Evolutionary conservation across 92 coral and sea anemone genomes (phyloP), one percentile per base, ranked within the genome.

Genomic region (Phenganax stokvisi): DNA sequence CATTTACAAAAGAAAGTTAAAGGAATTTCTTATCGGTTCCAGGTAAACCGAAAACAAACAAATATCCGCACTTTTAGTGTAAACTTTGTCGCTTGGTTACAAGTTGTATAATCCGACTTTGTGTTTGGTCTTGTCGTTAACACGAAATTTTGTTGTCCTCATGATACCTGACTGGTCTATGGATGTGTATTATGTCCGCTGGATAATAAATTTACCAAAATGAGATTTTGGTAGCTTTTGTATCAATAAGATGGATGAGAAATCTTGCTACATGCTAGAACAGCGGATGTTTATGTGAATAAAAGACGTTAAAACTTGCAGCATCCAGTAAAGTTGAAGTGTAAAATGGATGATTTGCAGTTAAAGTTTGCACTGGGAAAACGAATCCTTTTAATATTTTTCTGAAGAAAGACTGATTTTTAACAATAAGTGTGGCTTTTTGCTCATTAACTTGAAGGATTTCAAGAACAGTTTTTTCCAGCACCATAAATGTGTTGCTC

Each of bases 401-500:
- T 37, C 47, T 37, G 47, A 37, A 37, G 2, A 37, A 37, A 37
- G 47, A 5, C 0, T 0, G 47, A 37, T 37, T 37, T 37, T 37
- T 37, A 20, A 20, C 25, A 2, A 5, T 37, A 37, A 37, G 47
- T 37, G 47, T 37, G 47, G 47, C 47, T 37, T 37, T 37, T 37
- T 37, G 47, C 3, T 37, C 47, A 37, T 37, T 5, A 37, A 37
- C 47, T 37, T 37, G 47, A 10, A 68, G 9, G 47, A 68, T 29
- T 68, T 68, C 9, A 60, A 60, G 11, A 9, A 3, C 52, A 16
- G 53, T 56, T 12, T 79, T 53, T 0, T 59, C 63, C 65, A 55
- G 63, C 73, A 44, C 51, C 57, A 79, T 51, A 17, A 62, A 79
- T 79, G 83, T 79, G 83, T 64, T 64, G 83, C 53, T 65, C 56